Evolutionary conservation across 1,140 invertebrate species (phyloP), one percentile per base, ranked within the genome.

Genomic region (Spodoptera frugiperda): DNA sequence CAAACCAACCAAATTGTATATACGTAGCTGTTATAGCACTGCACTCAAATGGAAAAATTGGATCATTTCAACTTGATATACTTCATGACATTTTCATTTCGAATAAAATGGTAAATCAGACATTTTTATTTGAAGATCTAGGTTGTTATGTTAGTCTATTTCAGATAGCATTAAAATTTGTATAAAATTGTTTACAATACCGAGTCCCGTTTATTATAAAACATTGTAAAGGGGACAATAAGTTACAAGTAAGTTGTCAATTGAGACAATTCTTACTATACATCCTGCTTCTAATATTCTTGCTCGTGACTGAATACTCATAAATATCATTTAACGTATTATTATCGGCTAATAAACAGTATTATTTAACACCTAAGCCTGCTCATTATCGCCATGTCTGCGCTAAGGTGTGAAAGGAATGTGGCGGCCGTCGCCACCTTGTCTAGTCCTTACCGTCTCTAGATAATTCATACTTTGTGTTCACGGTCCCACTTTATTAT

Each of bases 1-100:
- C 77, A 75, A 70, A 63, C 67, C 46, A 49, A 70, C 61, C 59
- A 75, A 75, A 74, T 74, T 61, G 57, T 44, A 19, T 44, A 19
- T 39, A 71, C 46, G n/a, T 77, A 51, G 72, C 70, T 51, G 48
- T 59, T 59, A 17, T 25, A 17, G 30, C 46, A n/a, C 17, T 59
- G n/a, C 33, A 46, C 33, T 14, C 19, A 10, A 55, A 21, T 33
- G 12, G 19, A 44, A 21, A 65, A 48, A 39, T 39, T 39, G 33
- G 33, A 39, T 39, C 33, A 39, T 39, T 21, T 2, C 39, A 6
- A 0, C 63, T 14, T 49, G 46, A 67, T 21, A 21, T 67, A 25
- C 17, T 48, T 39, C 33, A 39, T 3, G 33, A 39, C 1, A 10
- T 39, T 39, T 4, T 39, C 33, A 39, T 39, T 39, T 39, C 6